phyloP scores from a whole-genome alignment of 2,888 invertebrate species.

The Lasioglossum morio region DNA sequence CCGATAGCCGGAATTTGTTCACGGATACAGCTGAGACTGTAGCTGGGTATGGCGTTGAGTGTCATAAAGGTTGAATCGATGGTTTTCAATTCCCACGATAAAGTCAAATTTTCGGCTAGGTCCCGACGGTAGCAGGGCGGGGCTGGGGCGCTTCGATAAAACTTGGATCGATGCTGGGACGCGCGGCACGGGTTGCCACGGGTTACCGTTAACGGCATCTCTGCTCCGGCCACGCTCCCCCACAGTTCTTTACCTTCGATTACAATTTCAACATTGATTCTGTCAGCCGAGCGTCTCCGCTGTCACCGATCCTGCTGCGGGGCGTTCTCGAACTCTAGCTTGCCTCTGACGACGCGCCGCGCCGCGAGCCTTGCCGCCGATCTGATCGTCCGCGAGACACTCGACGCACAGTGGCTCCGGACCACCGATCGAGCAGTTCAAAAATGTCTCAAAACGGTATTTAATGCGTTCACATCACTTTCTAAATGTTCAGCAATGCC shows the following conservation, averaged over 20 bases:
- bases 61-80: slow-evolving; percentile 19
- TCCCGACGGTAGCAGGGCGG: slow-evolving; percentile 77
- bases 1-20: slow-evolving; percentile 41
- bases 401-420: not conserved
- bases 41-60: not conserved
- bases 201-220: slow-evolving; percentile 84
- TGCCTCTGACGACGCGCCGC: not conserved
- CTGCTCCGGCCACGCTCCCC: slow-evolving; percentile 59
- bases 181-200: slow-evolving; percentile 82
- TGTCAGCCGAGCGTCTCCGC: slow-evolving; percentile 25
- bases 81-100: slow-evolving; percentile 53
- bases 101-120: slow-evolving; percentile 68
- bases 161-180: slow-evolving; percentile 84
- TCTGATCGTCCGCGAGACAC: slow-evolving; percentile 1
- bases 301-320: slow-evolving; percentile 27
- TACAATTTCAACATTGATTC: slow-evolving; percentile 67
- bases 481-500: too few species aligned
- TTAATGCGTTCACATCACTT: too few species aligned
- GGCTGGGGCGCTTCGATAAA: slow-evolving; percentile 82
- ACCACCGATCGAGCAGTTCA: too few species aligned
- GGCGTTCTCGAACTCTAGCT: slow-evolving; percentile 10
- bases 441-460: too few species aligned
- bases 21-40: not conserved
- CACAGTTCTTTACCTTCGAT: slow-evolving; percentile 66
- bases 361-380: not conserved